phyloP scores from a whole-genome alignment of 1,140 invertebrate species.

The Spodoptera frugiperda region DNA sequence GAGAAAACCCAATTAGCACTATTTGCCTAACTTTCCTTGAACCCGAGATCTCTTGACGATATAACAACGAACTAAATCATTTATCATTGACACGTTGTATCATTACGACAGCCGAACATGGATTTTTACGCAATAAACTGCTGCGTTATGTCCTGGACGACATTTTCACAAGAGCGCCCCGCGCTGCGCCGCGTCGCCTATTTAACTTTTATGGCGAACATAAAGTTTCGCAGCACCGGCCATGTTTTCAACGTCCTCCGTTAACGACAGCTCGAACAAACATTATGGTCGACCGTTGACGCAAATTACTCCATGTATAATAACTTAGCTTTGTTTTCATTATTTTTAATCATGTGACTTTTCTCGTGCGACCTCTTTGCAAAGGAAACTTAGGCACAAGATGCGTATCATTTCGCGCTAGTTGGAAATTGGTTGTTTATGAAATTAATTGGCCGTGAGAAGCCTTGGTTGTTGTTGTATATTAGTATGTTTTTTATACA shows the following conservation, averaged over 20 bases:
- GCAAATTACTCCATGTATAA: slow-evolving; percentile 9
- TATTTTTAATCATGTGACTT: slow-evolving; percentile 26
- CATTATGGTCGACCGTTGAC: neutral
- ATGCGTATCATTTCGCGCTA: slow-evolving; percentile 20
- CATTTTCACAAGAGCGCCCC: slow-evolving; percentile 30
- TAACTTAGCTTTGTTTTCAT: slow-evolving; percentile 3
- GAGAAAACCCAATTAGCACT: too few species aligned
- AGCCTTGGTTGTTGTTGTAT: too few species aligned
- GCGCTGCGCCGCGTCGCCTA: neutral
- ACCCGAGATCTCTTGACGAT: too few species aligned
- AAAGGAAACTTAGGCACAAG: slow-evolving; percentile 1
- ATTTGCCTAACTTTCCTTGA: too few species aligned
- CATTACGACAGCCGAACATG: neutral
- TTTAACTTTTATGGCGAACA: slow-evolving; percentile 46
- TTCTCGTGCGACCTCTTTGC: neutral
- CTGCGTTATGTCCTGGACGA: slow-evolving; percentile 15
- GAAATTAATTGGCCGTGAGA: too few species aligned
- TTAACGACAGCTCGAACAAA: neutral
- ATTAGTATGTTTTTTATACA: too few species aligned
- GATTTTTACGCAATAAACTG: slow-evolving; percentile 10
- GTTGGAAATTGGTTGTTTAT: slow-evolving; percentile 4
- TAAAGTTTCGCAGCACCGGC: slow-evolving; percentile 42
- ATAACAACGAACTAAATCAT: too few species aligned
- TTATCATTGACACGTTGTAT: too few species aligned
- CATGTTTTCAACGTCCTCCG: slow-evolving; percentile 28